These are phyloP conservation scores for Moxostoma hubbsi DNA, from an alignment of 2,797 vertebrate species.

Conservation along the genomic window DNA sequence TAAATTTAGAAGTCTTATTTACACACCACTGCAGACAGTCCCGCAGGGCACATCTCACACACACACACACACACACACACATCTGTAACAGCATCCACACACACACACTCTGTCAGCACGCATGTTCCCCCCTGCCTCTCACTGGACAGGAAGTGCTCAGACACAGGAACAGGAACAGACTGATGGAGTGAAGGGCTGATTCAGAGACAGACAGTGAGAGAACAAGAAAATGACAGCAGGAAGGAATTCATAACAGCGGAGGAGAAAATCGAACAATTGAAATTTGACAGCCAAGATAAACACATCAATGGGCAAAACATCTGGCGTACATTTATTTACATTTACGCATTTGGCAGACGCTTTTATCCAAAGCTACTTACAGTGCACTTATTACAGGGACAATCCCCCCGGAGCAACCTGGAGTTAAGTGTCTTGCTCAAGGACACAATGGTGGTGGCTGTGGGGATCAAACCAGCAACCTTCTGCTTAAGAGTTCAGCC, in stretches of 20 bases:
- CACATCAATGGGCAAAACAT: slow-evolving; percentile 10
- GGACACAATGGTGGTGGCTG: no score
- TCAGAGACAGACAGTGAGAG: slow-evolving; percentile 1
- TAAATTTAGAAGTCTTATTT: slow-evolving; percentile 59
- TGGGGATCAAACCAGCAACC: no score
- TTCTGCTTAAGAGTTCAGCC: no score
- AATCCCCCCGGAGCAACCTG: no score
- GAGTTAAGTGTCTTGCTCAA: no score
- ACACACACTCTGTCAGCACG: slow-evolving; percentile 2
- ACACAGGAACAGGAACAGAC: slow-evolving; percentile 37
- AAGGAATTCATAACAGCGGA: neutral
- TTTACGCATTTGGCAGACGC: no score
- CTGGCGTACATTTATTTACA: no score
- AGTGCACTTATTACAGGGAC: no score
- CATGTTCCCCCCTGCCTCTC: slow-evolving; percentile 26
- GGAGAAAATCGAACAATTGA: slow-evolving; percentile 7
- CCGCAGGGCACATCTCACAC: slow-evolving; percentile 35
- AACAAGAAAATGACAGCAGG: slow-evolving; percentile 4
- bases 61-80: slow-evolving; percentile 31
- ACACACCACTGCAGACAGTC: slow-evolving; percentile 50
- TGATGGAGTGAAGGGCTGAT: slow-evolving; percentile 27
- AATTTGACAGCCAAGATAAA: slow-evolving; percentile 28
- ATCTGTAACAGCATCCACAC: slow-evolving; percentile 38
- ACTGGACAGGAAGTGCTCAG: slow-evolving; percentile 32
- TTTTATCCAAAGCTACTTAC: no score